Conservation (phyloP, 92 coral and sea anemone species). For the Palythoa heliodiscus region DNA sequence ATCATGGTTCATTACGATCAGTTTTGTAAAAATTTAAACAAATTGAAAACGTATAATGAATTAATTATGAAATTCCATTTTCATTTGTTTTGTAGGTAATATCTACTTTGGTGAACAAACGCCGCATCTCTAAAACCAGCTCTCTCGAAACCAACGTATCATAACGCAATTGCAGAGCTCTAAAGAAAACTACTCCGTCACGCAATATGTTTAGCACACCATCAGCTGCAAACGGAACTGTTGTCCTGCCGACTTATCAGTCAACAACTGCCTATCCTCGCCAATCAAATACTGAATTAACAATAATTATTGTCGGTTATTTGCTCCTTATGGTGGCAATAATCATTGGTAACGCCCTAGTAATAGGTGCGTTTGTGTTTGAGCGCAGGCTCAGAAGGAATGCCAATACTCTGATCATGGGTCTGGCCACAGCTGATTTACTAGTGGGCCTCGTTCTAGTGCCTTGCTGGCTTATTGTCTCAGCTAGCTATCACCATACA, state of each 20-base stretch:
- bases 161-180: too few species aligned
- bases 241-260: constrained; percentile 1
- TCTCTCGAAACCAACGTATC: too few species aligned
- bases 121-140: too few species aligned
- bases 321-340: constrained; percentile 62
- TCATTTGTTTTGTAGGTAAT: too few species aligned
- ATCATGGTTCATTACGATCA: too few species aligned
- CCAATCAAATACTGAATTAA: constrained; percentile 31
- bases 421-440: constrained; percentile 81
- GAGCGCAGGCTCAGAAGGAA: constrained; percentile 66
- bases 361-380: constrained; percentile 70
- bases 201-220: neutral
- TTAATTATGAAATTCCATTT: too few species aligned
- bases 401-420: constrained; percentile 74
- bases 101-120: too few species aligned
- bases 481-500: constrained; percentile 16
- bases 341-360: constrained; percentile 76
- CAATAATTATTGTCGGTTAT: constrained; percentile 50
- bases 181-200: neutral
- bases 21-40: too few species aligned
- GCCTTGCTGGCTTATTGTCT: constrained; percentile 79
- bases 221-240: neutral
- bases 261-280: neutral
- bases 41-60: too few species aligned
- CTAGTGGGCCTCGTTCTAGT: constrained; percentile 77